Evolutionary conservation across 2,113 vertebrate genomes (phyloP), one percentile per base, ranked within the genome.

Genomic region (Entelurus aequoreus): DNA sequence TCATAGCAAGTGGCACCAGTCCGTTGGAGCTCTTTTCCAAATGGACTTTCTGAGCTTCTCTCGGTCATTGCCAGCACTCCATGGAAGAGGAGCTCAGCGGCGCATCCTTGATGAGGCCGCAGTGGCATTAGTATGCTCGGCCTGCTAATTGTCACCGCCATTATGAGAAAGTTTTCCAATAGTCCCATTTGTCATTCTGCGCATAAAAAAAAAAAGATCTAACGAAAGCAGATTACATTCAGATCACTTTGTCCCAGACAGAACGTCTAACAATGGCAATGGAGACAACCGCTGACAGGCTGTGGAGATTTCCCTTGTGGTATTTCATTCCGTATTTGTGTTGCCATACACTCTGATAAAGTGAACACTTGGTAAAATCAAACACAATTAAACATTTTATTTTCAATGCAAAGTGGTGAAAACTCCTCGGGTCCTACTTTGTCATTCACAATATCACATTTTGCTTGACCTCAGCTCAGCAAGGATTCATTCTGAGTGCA

Each of bases 71-170:
- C 56, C 53, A 62, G 58, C 71, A 71, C 75, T 78, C 68, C 68
- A 71, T 51, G 68, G 73, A 76, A 60, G 68, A 81, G 72, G 75
- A 78, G 75, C 78, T 79, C 71, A 64, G 73, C 83, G 69, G 77
- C 88, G 86, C 82, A 80, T 88, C 83, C 89, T 63, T 86, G 85
- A 88, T 88, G 85, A 88, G 76, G 74, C 64, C 77, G 80, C 86
- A 88, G 86, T 81, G 72, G 81, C 62, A 77, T 83, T 85, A 85
- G 74, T 79, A 83, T 77, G 79, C 76, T 77, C 65, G 83, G 75
- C 82, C 79, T 84, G 77, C 73, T 83, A 83, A 84, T 88, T 87
- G 78, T 60, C 68, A 7, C 55, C 11, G 63, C 68, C 76, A 77
- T 85, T 86, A 83, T 80, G 12, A 72, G 71, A 78, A 86, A 78